Percentiles rank a stretch among this genome's conserved stretches.
Evolutionary conservation across 2,888 invertebrate species (phyloP).

Genomic region (Drosophila parthenogenetica): DNA sequence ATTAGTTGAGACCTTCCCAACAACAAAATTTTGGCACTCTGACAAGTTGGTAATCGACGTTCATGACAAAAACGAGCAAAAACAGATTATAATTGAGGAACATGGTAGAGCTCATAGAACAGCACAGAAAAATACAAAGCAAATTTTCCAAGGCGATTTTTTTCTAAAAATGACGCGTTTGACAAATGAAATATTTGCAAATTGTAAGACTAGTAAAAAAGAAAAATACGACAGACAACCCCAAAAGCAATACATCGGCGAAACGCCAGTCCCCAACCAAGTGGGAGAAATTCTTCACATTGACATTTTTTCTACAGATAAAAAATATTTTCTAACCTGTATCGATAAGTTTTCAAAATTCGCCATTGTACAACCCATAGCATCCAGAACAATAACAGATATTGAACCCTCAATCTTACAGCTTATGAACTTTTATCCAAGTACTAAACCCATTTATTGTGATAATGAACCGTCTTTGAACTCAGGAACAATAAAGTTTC

Average conservation of each 20-base stretch:
- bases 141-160: conserved; percentile 45
- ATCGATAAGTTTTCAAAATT: conserved; percentile 20
- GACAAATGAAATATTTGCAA: neutral
- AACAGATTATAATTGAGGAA: conserved; percentile 3
- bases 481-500: neutral
- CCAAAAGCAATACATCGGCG: neutral
- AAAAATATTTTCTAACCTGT: conserved; percentile 20
- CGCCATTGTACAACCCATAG: conserved; percentile 14
- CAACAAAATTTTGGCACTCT: conserved; percentile 8
- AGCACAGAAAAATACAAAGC: conserved; percentile 43
- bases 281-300: conserved; percentile 12
- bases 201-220: neutral
- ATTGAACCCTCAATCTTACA: neutral
- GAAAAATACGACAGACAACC: neutral
- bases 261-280: neutral
- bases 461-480: conserved; percentile 1
- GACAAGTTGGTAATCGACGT: conserved; percentile 1
- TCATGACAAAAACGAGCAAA: neutral
- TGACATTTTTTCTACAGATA: conserved; percentile 13
- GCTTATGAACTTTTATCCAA: neutral
- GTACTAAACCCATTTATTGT: neutral
- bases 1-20: conserved; percentile 4
- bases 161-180: conserved; percentile 11
- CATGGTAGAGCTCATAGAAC: conserved; percentile 31
- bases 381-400: neutral